phyloP scores from a whole-genome alignment of 2,113 vertebrate genomes.

The Phalacrocorax brasilianus region DNA sequence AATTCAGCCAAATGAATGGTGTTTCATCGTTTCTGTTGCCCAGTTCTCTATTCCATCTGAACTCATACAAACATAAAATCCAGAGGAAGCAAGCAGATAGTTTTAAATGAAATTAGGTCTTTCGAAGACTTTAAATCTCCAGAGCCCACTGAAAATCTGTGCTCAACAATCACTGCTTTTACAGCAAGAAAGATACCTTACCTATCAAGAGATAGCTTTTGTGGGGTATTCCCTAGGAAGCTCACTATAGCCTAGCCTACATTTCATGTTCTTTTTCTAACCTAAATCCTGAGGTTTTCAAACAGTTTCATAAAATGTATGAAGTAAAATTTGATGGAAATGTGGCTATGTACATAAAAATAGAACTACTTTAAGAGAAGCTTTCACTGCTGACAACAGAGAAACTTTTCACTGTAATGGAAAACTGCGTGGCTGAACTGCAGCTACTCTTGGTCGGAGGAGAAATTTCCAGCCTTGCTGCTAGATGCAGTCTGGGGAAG shows the following conservation, averaged over 20 bases:
- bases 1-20: not conserved
- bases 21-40: not conserved
- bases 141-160: slow-evolving; percentile 11
- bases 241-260: not conserved
- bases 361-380: not conserved
- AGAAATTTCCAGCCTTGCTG: not conserved
- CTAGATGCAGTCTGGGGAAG: not conserved
- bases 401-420: not conserved
- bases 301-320: not conserved
- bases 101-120: slow-evolving; percentile 24
- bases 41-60: not conserved
- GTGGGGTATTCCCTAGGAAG: slow-evolving; percentile 45
- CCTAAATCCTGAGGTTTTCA: not conserved
- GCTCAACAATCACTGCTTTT: not conserved
- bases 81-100: not conserved
- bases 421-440: not conserved
- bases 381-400: not conserved
- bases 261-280: not conserved
- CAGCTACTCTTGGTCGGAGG: not conserved
- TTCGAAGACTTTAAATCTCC: slow-evolving; percentile 8
- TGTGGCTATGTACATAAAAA: not conserved
- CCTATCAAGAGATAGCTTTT: not conserved
- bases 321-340: slow-evolving; percentile 7
- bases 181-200: not conserved
- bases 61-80: not conserved